Base-by-base conservation (phyloP, 2,113 vertebrate genomes). In the Trematocara stigmaticum region DNA sequence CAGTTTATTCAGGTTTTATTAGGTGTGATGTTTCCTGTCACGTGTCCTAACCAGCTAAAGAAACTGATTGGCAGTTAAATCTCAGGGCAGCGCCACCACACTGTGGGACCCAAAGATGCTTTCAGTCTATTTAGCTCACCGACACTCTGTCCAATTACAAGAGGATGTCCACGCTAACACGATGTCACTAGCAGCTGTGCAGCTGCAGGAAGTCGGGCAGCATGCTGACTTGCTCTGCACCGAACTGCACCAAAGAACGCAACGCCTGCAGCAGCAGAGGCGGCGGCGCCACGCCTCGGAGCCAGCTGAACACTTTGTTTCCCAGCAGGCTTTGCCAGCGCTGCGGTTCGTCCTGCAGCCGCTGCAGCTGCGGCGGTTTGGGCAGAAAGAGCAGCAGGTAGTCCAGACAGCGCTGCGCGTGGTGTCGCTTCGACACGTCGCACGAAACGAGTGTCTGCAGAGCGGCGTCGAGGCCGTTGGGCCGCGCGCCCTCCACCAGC, bases 181-280 rank as follows among this genome's bases (percentile, higher is more conserved):
- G 79, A 59, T 10, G 23, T 93, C 40, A 86, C 49, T 66, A 85
- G 69, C 80, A 96, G 90, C 71, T 94, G 96, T 93, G 95, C 6
- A 96, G 97, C 92, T 97, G 97, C 34, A 99, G 95, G 79, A 98
- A 98, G 31, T 96, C 95, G 0, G 98, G 98, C 88, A 99, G 93
- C 2, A 96, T 89, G 3, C 96, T 95, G 85, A 99, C 96, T 87
- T 94, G 96, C 56, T 96, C 96, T 0, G 97, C 93, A 42, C 97
- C 97, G n/a, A 96, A 94, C 81, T 94, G 94, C 76, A 97, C 97
- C 90, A 99, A 91, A 88, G 96, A 97, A 89, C 98, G 97, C 96
- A 98, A 97, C 59, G 98, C 96, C 35, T 96, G 56, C 0, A 97
- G 94, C 20, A 99, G 97, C 15, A 99, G 97, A 0, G 97, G 96